Evolutionary conservation across 2,113 vertebrate species (phyloP).

Genomic region (Scophthalmus maximus): DNA sequence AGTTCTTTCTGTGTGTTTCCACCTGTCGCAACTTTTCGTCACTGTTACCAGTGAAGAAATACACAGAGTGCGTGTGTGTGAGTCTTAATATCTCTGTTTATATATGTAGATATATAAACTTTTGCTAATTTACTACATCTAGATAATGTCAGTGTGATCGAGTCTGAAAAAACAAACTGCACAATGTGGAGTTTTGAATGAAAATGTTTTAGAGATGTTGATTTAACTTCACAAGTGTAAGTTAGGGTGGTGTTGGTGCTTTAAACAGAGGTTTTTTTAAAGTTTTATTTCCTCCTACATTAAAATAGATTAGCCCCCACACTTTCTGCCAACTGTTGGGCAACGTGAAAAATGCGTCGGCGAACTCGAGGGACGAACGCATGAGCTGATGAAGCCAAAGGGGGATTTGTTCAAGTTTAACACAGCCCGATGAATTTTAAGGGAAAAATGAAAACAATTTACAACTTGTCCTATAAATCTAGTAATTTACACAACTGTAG

Average conservation of each 20-base stretch:
- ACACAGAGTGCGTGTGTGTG: no score
- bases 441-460: background rate
- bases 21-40: background rate
- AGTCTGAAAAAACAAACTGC: background rate
- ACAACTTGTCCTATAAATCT: background rate
- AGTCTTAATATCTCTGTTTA: no score
- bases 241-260: no score
- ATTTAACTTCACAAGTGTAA: no score
- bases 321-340: background rate
- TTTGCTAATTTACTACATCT: background rate
- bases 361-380: conserved; percentile 1
- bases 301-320: no score
- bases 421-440: background rate
- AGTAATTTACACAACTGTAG: background rate
- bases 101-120: background rate
- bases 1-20: no score
- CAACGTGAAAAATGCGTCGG: background rate
- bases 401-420: background rate
- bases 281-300: no score
- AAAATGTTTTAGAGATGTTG: background rate
- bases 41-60: background rate
- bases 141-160: background rate
- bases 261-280: no score
- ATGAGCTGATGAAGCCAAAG: background rate
- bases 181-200: background rate